Percentiles rank a stretch among this genome's conserved stretches.
These are phyloP conservation scores for Hydractinia symbiolongicarpus DNA, from an alignment of 30 jellyfish, hydroid and myxozoan species.

Conservation along the genomic window DNA sequence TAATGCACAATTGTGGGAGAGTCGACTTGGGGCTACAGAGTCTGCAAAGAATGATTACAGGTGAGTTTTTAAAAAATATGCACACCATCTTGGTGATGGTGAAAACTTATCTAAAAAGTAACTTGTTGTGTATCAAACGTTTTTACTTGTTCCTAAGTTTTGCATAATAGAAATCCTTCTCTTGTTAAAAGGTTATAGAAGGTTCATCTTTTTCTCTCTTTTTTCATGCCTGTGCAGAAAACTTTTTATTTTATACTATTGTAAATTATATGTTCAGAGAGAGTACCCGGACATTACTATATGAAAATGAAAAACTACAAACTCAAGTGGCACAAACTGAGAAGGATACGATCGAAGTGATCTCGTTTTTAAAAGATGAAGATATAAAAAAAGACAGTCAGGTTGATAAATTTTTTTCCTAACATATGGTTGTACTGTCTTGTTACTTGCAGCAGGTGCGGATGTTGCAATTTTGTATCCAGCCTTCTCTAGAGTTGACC, in stretches of 20 bases:
- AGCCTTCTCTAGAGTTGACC: not conserved
- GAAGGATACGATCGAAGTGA: constrained; percentile 74
- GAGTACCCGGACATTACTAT: constrained; percentile 63
- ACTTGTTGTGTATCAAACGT: too few relatives aligned
- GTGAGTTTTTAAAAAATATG: constrained; percentile 9
- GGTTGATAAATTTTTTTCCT: constrained; percentile 15
- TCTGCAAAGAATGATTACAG: constrained; percentile 71
- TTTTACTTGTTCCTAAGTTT: too few relatives aligned
- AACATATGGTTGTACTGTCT: too few relatives aligned
- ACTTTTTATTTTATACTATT: too few relatives aligned
- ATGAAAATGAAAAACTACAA: constrained; percentile 79
- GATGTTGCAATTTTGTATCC: too few relatives aligned
- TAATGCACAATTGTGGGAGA: constrained; percentile 81
- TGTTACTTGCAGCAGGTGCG: too few relatives aligned
- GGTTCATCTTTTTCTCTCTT: too few relatives aligned
- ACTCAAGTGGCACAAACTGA: constrained; percentile 75
- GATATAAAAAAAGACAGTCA: constrained; percentile 77
- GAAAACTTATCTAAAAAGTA: too few relatives aligned
- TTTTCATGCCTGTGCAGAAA: too few relatives aligned
- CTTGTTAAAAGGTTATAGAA: too few relatives aligned
- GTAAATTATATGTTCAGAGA: constrained; percentile 32
- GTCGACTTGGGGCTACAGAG: constrained; percentile 57
- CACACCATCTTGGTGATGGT: too few relatives aligned
- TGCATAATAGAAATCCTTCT: too few relatives aligned
- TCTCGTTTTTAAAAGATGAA: constrained; percentile 64